Conservation (phyloP, 2,113 vertebrate genomes). For the Cinclus cinclus region DNA sequence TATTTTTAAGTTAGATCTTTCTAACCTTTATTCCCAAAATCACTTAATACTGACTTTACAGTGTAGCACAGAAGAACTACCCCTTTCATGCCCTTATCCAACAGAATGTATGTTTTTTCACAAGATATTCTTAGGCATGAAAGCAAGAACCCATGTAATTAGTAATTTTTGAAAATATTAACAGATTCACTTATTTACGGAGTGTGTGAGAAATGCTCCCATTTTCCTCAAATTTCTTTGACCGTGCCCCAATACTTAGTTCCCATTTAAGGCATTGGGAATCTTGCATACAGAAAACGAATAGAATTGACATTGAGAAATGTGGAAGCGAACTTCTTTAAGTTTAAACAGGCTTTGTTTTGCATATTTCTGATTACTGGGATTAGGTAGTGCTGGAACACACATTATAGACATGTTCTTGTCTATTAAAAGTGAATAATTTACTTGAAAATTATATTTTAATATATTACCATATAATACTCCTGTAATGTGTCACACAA, state of each 20-base stretch:
- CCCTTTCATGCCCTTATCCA: background rate
- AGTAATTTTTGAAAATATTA: background rate
- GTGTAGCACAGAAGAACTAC: background rate
- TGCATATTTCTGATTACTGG: slow-evolving; percentile 22
- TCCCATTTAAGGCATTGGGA: background rate
- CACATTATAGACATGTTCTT: background rate
- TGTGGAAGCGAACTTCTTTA: background rate
- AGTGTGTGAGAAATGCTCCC: background rate
- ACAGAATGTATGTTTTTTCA: background rate
- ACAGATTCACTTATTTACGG: background rate
- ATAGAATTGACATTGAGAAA: background rate
- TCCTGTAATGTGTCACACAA: background rate
- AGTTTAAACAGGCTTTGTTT: slow-evolving; percentile 17
- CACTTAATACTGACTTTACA: background rate
- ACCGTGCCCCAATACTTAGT: background rate
- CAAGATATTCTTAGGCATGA: background rate
- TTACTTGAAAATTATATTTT: slow-evolving; percentile 51
- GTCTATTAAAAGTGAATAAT: slow-evolving; percentile 21
- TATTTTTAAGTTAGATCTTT: background rate
- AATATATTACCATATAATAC: slow-evolving; percentile 35
- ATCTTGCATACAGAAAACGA: background rate
- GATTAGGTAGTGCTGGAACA: slow-evolving; percentile 36
- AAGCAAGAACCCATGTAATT: background rate
- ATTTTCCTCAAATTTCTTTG: background rate
- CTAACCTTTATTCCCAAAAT: background rate